phyloP scores from a whole-genome alignment of 2,113 vertebrate genomes.

The cat (Felis catus) region DNA sequence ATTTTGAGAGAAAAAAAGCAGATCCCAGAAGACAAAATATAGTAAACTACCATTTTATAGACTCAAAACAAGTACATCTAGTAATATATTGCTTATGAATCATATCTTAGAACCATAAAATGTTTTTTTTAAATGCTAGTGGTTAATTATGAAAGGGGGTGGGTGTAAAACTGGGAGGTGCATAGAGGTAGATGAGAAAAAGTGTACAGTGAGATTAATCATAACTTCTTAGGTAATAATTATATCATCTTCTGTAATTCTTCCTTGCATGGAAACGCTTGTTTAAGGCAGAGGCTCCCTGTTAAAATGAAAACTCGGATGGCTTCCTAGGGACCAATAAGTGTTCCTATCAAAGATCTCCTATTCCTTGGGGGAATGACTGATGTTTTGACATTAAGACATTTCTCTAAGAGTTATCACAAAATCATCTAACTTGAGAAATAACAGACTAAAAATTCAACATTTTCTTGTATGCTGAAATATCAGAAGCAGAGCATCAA shows the following conservation, averaged over 20 bases:
- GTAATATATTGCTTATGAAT: slow-evolving; percentile 44
- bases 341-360: not conserved
- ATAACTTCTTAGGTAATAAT: slow-evolving; percentile 59
- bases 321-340: not conserved
- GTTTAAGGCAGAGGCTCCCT: slow-evolving; percentile 22
- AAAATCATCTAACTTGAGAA: slow-evolving; percentile 14
- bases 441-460: not conserved
- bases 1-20: slow-evolving; percentile 42
- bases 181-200: slow-evolving; percentile 16
- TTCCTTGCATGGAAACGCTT: slow-evolving; percentile 52
- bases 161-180: not conserved
- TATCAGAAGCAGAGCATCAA: slow-evolving; percentile 18
- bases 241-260: not conserved
- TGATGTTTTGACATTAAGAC: slow-evolving; percentile 45
- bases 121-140: not conserved
- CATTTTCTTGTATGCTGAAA: slow-evolving; percentile 18
- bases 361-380: not conserved
- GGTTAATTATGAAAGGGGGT: slow-evolving; percentile 35
- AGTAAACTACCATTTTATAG: slow-evolving; percentile 38
- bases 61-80: slow-evolving; percentile 57
- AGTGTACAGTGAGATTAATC: slow-evolving; percentile 44
- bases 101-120: slow-evolving; percentile 36
- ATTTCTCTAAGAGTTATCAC: slow-evolving; percentile 3
- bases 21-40: slow-evolving; percentile 44
- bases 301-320: not conserved